phyloP scores from a whole-genome alignment of 2,888 invertebrate genomes.

The Caenorhabditis japonica region DNA sequence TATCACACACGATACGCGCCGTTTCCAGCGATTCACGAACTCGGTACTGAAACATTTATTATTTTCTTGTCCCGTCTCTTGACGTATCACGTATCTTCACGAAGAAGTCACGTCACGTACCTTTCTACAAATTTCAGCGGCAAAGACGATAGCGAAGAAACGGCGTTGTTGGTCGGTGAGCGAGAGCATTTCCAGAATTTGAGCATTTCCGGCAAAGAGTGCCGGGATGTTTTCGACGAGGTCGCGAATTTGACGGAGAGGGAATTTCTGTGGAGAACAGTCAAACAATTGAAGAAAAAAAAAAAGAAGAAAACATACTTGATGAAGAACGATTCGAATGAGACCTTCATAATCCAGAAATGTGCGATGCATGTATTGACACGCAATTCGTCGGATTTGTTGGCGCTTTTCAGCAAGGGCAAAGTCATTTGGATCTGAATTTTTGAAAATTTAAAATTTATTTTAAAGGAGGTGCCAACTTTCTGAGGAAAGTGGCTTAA shows the following conservation, averaged over 20 bases:
- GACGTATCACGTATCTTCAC: no score
- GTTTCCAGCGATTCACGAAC: slow-evolving; percentile 40
- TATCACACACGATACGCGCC: slow-evolving; percentile 43
- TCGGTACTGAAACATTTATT: slow-evolving; percentile 46
- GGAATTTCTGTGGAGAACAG: slow-evolving; percentile 56
- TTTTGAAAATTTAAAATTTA: no score
- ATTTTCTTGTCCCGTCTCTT: no score
- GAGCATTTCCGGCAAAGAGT: slow-evolving; percentile 43
- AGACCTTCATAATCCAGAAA: slow-evolving; percentile 55
- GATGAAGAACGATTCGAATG: slow-evolving; percentile 51
- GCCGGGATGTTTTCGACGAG: slow-evolving; percentile 58
- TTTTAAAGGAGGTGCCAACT: no score
- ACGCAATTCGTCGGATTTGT: slow-evolving; percentile 43
- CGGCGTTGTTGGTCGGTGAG: slow-evolving; percentile 47
- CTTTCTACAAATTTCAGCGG: slow-evolving; percentile 52
- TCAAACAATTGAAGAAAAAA: slow-evolving; percentile 2
- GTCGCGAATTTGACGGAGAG: slow-evolving; percentile 48
- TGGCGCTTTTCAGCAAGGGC: slow-evolving; percentile 22
- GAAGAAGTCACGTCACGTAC: no score
- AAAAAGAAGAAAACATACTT: slow-evolving; percentile 16
- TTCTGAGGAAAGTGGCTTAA: no score
- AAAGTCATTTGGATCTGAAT: slow-evolving; percentile 32
- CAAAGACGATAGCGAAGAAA: slow-evolving; percentile 51
- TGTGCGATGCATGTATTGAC: slow-evolving; percentile 56
- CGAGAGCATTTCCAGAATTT: slow-evolving; percentile 47